phyloP scores from a whole-genome alignment of 2,113 vertebrate species.

The Balaeniceps rex region DNA sequence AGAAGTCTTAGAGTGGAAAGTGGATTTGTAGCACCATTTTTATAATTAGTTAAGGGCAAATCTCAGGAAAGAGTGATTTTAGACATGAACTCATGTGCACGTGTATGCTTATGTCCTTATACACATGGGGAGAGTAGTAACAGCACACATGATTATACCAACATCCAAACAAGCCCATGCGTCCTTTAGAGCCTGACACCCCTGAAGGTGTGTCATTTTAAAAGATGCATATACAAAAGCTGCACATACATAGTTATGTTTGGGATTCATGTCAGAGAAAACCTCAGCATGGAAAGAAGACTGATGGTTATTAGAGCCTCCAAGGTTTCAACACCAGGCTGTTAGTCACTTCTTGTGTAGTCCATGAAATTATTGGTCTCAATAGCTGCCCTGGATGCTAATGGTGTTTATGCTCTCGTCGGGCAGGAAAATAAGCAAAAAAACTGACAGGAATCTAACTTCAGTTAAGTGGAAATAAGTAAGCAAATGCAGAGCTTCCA shows the following conservation, averaged over 20 bases:
- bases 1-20: background rate
- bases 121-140: background rate
- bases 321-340: background rate
- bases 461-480: background rate
- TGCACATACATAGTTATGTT: background rate
- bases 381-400: background rate
- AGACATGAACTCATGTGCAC: rapidly evolving
- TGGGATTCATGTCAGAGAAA: background rate
- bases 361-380: background rate
- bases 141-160: background rate
- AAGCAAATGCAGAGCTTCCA: background rate
- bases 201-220: background rate
- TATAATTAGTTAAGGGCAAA: background rate
- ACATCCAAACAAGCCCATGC: background rate
- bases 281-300: background rate
- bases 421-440: background rate
- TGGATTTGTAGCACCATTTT: background rate
- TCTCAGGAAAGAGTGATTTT: background rate
- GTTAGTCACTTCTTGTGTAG: background rate
- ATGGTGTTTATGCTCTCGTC: background rate
- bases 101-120: background rate
- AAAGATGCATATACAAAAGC: background rate
- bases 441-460: background rate
- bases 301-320: background rate
- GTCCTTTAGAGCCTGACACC: background rate